phyloP scores from a whole-genome alignment of 2,797 vertebrate genomes.

The Coilia nasus region DNA sequence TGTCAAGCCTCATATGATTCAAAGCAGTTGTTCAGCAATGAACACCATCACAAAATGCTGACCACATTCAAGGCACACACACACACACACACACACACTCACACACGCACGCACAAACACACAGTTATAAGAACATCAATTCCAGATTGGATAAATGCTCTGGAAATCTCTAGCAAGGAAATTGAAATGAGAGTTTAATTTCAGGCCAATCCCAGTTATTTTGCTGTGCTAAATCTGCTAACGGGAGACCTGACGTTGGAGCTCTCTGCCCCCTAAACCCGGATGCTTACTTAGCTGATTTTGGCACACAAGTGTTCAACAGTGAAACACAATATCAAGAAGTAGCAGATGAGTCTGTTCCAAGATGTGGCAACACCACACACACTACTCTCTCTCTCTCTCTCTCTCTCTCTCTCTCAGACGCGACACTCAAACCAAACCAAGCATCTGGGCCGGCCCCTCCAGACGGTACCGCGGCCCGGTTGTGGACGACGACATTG shows the following conservation, averaged over 20 bases:
- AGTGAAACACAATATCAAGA: constrained; percentile 43
- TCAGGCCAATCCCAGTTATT: constrained; percentile 48
- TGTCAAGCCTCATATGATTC: constrained; percentile 43
- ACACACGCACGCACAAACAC: not conserved
- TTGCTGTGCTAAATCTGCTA: constrained; percentile 47
- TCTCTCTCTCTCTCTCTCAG: not conserved
- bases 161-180: constrained; percentile 56
- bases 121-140: constrained; percentile 53
- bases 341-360: constrained; percentile 39
- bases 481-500: not conserved
- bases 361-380: constrained; percentile 8
- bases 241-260: constrained; percentile 46
- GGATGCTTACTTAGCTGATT: constrained; percentile 58
- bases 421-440: constrained; percentile 5
- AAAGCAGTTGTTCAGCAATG: constrained; percentile 36
- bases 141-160: constrained; percentile 54
- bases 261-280: constrained; percentile 29
- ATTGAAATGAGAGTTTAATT: constrained; percentile 48
- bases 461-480: not conserved
- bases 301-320: constrained; percentile 43
- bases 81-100: too few species aligned
- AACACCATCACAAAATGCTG: constrained; percentile 42
- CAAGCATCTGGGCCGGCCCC: not conserved
- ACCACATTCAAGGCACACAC: constrained; percentile 31
- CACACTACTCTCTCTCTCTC: not conserved